phyloP scores from a whole-genome alignment of 2,113 vertebrate genomes.

The Xenopus tropicalis region UCB_Xtro_10.0 CM004444.2:130927501-130928000 shows the following conservation, averaged over 20 bases:
- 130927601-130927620: slow-evolving; percentile 25
- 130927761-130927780: neutral
- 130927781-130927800: neutral
- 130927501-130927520: slow-evolving; percentile 7
- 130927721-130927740: slow-evolving; percentile 35
- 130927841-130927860: slow-evolving; percentile 7
- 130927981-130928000: slow-evolving; percentile 71
- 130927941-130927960: slow-evolving; percentile 50
- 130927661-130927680: slow-evolving; percentile 36
- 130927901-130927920: slow-evolving; percentile 19
- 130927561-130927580: slow-evolving; percentile 24
- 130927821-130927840: neutral
- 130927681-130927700: slow-evolving; percentile 31
- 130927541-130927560: slow-evolving; percentile 31
- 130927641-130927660: slow-evolving; percentile 35
- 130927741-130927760: slow-evolving; percentile 14
- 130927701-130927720: slow-evolving; percentile 32
- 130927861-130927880: neutral
- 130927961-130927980: slow-evolving; percentile 55
- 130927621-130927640: slow-evolving; percentile 35
- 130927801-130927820: neutral
- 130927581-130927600: slow-evolving; percentile 11
- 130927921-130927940: slow-evolving; percentile 42
- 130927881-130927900: slow-evolving; percentile 12
- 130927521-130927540: slow-evolving; percentile 18